Percentiles rank a stretch among this genome's conserved stretches.
These are phyloP conservation scores for Arvicola amphibius DNA, from an alignment of 2,797 vertebrate genomes.

Conservation along the genomic window DNA sequence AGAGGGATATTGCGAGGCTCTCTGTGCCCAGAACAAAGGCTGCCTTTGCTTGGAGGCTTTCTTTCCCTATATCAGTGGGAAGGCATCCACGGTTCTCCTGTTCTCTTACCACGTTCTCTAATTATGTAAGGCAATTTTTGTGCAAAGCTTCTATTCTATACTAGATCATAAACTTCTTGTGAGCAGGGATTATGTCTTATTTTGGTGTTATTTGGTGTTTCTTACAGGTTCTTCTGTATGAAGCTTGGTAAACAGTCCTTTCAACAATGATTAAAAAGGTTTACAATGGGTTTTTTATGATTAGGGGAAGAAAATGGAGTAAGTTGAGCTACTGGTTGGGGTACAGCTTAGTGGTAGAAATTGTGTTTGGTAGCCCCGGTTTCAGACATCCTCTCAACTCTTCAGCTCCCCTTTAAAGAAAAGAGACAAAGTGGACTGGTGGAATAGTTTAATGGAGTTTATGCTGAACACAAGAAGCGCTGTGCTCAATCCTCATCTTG, in stretches of 20 bases:
- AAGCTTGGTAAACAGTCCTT: neutral
- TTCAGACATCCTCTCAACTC: neutral
- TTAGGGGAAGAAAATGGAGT: slow-evolving; percentile 19
- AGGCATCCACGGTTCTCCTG: neutral
- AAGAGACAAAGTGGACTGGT: neutral
- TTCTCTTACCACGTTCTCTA: neutral
- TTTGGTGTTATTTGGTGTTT: slow-evolving; percentile 52
- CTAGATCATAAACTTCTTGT: slow-evolving; percentile 45
- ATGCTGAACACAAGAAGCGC: neutral
- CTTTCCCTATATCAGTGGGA: neutral
- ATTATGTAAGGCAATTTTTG: slow-evolving; percentile 3
- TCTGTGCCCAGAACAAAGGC: neutral
- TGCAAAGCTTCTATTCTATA: neutral
- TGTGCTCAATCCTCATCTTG: neutral
- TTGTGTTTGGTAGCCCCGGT: neutral
- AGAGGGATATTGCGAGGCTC: neutral
- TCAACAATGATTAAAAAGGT: neutral
- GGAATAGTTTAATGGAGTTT: neutral
- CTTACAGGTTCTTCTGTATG: slow-evolving; percentile 21
- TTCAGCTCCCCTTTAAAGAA: no score
- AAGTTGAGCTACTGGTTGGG: neutral
- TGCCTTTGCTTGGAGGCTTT: neutral
- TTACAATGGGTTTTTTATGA: slow-evolving; percentile 1
- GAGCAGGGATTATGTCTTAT: neutral
- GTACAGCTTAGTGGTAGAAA: neutral